phyloP scores from a whole-genome alignment of 2,113 vertebrate species.

The Gopherus evgoodei region DNA sequence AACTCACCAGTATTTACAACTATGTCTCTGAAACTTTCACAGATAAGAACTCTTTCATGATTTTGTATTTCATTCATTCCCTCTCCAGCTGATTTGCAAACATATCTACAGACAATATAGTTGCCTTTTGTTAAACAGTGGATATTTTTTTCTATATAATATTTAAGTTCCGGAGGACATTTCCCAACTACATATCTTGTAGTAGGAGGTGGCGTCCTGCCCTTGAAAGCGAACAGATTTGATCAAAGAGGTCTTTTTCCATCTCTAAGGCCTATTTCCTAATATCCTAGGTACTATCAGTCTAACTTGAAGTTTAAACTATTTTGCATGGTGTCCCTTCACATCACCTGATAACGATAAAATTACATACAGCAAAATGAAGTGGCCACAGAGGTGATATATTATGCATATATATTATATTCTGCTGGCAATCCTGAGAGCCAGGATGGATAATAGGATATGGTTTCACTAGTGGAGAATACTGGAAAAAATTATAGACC shows the following conservation, averaged over 20 bases:
- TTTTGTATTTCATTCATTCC: background rate
- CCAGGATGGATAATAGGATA: background rate
- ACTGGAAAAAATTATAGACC: background rate
- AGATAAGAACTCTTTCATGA: background rate
- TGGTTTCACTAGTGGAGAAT: background rate
- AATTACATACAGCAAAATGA: background rate
- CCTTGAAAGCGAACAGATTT: background rate
- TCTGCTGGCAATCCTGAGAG: background rate
- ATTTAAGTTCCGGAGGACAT: background rate
- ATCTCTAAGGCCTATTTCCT: background rate
- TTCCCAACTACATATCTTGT: background rate
- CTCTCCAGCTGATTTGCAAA: background rate
- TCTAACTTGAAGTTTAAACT: background rate
- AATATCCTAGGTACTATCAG: background rate
- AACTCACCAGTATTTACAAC: background rate
- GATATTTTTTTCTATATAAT: background rate
- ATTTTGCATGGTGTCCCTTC: background rate
- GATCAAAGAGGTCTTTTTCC: background rate
- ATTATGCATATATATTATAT: background rate
- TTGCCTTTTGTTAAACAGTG: background rate
- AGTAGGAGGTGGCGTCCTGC: background rate
- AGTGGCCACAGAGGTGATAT: background rate
- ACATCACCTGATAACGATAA: background rate
- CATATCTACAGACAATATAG: background rate
- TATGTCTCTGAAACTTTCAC: background rate